A percentile compares a stretch with the other conserved stretches of the same genome.
phyloP scores from a whole-genome alignment of 2,113 vertebrate species.

The Carettochelys insculpta region DNA sequence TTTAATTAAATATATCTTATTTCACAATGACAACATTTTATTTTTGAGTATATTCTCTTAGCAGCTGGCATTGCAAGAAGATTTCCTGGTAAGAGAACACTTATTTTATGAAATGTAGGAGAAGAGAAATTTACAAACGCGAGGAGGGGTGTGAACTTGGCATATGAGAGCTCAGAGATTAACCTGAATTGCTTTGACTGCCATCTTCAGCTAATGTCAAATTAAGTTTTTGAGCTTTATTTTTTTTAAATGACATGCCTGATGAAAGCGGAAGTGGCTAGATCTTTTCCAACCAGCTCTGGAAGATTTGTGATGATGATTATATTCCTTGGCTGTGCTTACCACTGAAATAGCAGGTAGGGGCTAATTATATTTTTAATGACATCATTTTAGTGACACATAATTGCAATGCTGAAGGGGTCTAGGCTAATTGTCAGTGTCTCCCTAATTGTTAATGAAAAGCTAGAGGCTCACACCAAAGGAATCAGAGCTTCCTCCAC shows the following conservation, averaged over 20 bases:
- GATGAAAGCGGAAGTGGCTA: neutral
- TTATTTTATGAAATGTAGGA: constrained; percentile 72
- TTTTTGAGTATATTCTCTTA: constrained; percentile 79
- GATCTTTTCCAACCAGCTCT: neutral
- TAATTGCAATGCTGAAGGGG: constrained; percentile 35
- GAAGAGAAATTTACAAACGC: constrained; percentile 61
- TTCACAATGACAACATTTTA: constrained; percentile 80
- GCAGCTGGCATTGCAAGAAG: constrained; percentile 74
- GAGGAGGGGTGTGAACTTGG: constrained; percentile 57
- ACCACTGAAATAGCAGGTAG: constrained; percentile 30
- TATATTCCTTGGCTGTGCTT: constrained; percentile 9
- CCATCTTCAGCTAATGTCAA: constrained; percentile 3
- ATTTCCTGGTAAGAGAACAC: constrained; percentile 60
- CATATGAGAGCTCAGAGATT: constrained; percentile 45
- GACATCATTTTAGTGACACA: constrained; percentile 25
- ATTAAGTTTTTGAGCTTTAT: neutral
- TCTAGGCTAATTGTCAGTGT: constrained; percentile 26
- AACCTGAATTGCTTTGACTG: constrained; percentile 56
- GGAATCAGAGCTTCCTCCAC: neutral
- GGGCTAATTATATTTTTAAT: constrained; percentile 16
- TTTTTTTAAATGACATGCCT: neutral
- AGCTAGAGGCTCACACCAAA: neutral
- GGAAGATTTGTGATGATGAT: neutral
- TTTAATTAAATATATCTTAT: constrained; percentile 87
- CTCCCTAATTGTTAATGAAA: constrained; percentile 11